phyloP scores from a whole-genome alignment of 2,888 invertebrate species.

The Pyrrhosoma nymphula region DNA sequence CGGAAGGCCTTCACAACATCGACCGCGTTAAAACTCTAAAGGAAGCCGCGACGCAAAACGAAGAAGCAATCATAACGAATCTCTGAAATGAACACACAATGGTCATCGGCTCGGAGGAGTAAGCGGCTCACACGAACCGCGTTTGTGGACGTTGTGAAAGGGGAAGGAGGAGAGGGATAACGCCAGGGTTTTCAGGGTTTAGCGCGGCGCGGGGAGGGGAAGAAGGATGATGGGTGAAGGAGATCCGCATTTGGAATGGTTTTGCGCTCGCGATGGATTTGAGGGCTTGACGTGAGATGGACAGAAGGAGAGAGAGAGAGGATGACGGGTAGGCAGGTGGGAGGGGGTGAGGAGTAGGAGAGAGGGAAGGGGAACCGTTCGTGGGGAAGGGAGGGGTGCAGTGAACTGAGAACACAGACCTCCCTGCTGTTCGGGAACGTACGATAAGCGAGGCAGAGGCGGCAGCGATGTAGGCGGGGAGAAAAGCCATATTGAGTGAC shows the following conservation, averaged over 20 bases:
- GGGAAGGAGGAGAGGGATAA: background rate
- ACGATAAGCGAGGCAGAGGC: background rate
- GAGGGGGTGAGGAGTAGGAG: background rate
- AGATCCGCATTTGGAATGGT: background rate
- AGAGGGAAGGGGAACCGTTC: background rate
- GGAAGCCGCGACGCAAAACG: background rate
- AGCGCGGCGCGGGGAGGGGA: background rate
- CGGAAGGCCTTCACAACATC: no score
- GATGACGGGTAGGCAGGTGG: background rate
- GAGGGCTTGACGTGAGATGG: constrained; percentile 55
- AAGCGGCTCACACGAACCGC: background rate
- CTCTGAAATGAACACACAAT: background rate
- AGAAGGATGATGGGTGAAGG: background rate
- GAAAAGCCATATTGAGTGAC: constrained; percentile 63
- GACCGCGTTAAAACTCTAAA: no score
- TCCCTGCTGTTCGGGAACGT: background rate
- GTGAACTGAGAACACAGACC: background rate
- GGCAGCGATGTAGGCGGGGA: background rate
- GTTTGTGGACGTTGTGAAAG: background rate
- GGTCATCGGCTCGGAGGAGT: background rate
- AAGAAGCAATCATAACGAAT: background rate
- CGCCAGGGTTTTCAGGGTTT: background rate
- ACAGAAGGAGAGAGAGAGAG: constrained; percentile 34
- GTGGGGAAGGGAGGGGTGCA: no score
- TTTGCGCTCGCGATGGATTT: constrained; percentile 15